Base-by-base conservation (phyloP, 2,113 vertebrate genomes). In the Mirounga angustirostris region DNA sequence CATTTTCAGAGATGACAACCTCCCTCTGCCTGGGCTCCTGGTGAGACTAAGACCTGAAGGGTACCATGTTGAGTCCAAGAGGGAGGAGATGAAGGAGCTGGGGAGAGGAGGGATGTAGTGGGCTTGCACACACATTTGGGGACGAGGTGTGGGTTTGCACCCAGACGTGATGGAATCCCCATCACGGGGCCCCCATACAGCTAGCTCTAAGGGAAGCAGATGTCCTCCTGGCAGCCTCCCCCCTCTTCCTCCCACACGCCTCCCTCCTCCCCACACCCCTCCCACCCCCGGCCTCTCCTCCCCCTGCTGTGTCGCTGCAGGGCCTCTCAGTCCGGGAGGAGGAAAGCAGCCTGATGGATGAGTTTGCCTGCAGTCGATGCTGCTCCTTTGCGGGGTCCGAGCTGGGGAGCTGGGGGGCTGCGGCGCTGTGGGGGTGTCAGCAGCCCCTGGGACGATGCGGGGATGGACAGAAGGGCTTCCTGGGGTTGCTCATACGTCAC, bases 281-380 rank as follows among this genome's bases (percentile, higher is more conserved):
- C 79, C 21, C 2, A 3, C 4, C 19, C 22, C 0, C 0, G 3
- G 10, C 28, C 28, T 36, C 58, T 36, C 43, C 33, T 12, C n/a
- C 8, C 52, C 46, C n/a, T 0, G 7, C 92, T 40, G 63, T 10
- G n/a, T 33, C n/a, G 16, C 33, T 30, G 22, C 0, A 1, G 92
- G 43, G 58, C 43, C 73, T 65, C 65, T 16, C 54, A 1, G 43
- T 24, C 0, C 0, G 2, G 69, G 80, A 63, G 65, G 73, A 78
- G 56, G 33, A 36, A 2, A 36, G 86, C 33, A 14, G 52, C 30
- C 86, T 46, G 71, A 24, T 0, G 0, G 36, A 3, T 21, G 73
- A 24, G 54, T 65, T 76, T 28, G 81, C 56, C 85, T 28, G 81
- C 36, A 36, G 36, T 36, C 36, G 36, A 36, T 36, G 36, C 36